A percentile compares a stretch with the other conserved stretches of the same genome.
phyloP scores from a whole-genome alignment of 2,888 invertebrate species.

The Bugulina stolonifera region DNA sequence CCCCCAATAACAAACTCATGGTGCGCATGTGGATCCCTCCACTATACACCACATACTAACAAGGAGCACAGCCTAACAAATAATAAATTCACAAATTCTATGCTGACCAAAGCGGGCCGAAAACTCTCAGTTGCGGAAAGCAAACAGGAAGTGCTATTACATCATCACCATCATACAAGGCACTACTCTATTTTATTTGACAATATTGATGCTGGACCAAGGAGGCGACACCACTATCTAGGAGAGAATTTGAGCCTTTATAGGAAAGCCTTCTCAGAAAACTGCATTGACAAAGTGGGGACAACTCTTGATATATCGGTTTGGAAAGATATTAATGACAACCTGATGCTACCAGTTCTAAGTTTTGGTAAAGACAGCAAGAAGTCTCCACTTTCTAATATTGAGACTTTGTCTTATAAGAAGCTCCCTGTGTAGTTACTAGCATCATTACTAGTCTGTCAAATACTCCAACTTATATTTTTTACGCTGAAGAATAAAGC shows the following conservation, averaged over 20 bases:
- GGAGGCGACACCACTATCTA: not conserved
- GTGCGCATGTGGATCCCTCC: not conserved
- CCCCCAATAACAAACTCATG: not conserved
- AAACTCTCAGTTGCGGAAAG: not conserved
- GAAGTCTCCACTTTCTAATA: not conserved
- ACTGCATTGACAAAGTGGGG: not conserved
- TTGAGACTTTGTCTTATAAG: not conserved
- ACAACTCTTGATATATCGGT: not conserved
- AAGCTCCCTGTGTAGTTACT: not conserved
- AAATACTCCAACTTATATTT: too few relatives aligned
- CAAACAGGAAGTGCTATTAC: too few relatives aligned
- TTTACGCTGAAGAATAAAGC: too few relatives aligned
- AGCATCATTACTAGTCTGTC: too few relatives aligned
- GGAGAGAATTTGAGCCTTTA: not conserved
- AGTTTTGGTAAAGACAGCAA: not conserved
- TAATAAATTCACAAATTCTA: not conserved
- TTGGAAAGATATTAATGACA: conserved; percentile 11
- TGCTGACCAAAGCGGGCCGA: not conserved
- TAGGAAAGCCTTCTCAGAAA: conserved; percentile 22
- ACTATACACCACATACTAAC: not conserved
- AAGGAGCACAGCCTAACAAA: not conserved
- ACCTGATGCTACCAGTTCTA: not conserved
- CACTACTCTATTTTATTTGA: not conserved
- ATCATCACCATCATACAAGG: not conserved
- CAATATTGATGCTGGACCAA: conserved; percentile 1